Evolutionary conservation across 2,113 vertebrate genomes (phyloP).

Genomic region (Ia io): DNA sequence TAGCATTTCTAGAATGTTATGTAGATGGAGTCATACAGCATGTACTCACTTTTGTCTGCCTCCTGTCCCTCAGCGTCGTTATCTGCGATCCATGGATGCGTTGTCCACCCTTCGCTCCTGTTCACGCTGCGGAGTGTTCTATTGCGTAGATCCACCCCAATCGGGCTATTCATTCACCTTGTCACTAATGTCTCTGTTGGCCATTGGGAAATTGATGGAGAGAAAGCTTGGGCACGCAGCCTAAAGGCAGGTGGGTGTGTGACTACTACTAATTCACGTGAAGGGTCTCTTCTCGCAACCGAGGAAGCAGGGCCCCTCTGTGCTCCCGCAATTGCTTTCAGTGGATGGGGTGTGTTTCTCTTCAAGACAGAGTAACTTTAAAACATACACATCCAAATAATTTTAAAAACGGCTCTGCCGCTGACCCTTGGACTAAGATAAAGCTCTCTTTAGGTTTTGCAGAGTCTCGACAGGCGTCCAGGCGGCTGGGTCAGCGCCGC

Average conservation of each 20-base stretch:
- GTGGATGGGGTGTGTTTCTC: background rate
- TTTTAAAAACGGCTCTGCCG: slow-evolving; percentile 19
- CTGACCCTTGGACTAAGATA: background rate
- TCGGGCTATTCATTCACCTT: background rate
- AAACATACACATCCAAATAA: background rate
- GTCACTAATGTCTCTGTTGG: background rate
- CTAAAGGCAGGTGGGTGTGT: background rate
- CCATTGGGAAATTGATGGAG: background rate
- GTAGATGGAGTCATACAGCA: background rate
- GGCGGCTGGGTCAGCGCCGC: background rate
- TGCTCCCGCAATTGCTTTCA: background rate
- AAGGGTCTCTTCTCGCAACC: background rate
- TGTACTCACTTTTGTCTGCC: background rate
- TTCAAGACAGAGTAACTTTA: background rate
- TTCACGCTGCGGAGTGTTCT: background rate
- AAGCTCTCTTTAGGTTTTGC: background rate
- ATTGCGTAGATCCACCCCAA: background rate
- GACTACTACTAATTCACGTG: accelerated
- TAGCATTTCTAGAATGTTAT: background rate
- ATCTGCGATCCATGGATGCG: background rate
- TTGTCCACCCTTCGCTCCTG: background rate
- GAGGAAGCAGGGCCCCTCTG: background rate
- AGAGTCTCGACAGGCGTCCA: background rate
- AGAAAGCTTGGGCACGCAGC: background rate
- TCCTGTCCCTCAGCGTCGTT: background rate